Percentiles rank a stretch among this genome's conserved stretches.
phyloP scores from a whole-genome alignment of 2,113 vertebrate genomes.

The Centropristis striata region DNA sequence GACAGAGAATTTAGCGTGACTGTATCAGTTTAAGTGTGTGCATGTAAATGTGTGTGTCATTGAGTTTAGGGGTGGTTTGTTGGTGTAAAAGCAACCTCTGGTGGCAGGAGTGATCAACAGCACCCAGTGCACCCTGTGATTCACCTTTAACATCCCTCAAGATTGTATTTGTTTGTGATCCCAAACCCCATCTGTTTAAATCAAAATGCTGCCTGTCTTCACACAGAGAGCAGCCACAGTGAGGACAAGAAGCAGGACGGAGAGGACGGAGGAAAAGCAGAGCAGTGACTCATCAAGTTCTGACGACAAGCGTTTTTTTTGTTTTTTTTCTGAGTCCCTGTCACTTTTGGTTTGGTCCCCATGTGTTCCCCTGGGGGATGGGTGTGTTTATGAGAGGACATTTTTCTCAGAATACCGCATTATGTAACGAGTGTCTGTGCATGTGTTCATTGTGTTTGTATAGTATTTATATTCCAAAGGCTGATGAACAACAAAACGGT shows the following conservation, averaged over 20 bases:
- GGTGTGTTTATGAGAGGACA: slow-evolving; percentile 34
- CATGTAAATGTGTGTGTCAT: neutral
- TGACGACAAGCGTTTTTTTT: slow-evolving; percentile 45
- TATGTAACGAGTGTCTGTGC: slow-evolving; percentile 42
- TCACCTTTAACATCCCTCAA: slow-evolving; percentile 5
- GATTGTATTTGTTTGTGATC: slow-evolving; percentile 31
- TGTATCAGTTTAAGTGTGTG: slow-evolving; percentile 4
- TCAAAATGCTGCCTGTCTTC: slow-evolving; percentile 36
- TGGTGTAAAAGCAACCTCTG: slow-evolving; percentile 63
- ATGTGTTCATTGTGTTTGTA: slow-evolving; percentile 33
- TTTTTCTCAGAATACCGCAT: slow-evolving; percentile 29
- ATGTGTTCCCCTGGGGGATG: slow-evolving; percentile 31
- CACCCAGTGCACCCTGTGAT: neutral
- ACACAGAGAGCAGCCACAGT: slow-evolving; percentile 81
- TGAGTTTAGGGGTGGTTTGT: neutral
- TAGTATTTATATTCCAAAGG: slow-evolving; percentile 20
- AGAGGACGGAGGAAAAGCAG: slow-evolving; percentile 40
- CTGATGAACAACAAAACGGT: neutral
- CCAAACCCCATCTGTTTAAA: slow-evolving; percentile 6
- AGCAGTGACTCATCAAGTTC: slow-evolving; percentile 73
- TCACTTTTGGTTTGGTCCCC: slow-evolving; percentile 56
- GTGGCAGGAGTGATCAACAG: slow-evolving; percentile 46
- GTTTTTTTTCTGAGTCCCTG: slow-evolving; percentile 8
- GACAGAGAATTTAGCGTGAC: neutral
- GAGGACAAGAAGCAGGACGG: slow-evolving; percentile 58